Base-by-base conservation (phyloP, 1,140 invertebrate genomes). In the Drosophila asahinai region DNA sequence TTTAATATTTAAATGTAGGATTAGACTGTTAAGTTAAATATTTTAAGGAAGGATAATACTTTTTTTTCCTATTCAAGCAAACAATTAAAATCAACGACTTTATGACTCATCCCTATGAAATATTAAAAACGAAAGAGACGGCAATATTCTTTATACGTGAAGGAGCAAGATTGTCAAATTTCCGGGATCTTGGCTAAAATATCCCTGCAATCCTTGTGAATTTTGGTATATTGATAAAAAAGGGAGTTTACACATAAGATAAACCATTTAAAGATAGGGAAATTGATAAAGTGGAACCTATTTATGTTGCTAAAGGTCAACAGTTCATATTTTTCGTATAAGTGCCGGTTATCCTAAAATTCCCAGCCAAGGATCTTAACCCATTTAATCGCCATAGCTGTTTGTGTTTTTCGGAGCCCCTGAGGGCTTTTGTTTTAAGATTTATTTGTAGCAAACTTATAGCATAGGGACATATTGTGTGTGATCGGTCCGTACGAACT, bases 361-460 rank as follows among this genome's bases (percentile, higher is more conserved):
- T 11, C 33, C 42, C 17, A 17, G 40, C n/a, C 40, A n/a, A n/a
- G 40, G 15, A 42, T 8, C 15, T 22, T 22, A 22, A 22, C 19
- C 19, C 19, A 22, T 22, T 22, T 22, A 22, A 22, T 22, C 19
- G 19, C 19, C 19, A 22, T 22, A 22, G n/a, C 7, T 59, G 12
- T 42, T 8, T 40, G 17, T 40, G 52, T 47, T 60, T 60, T 60
- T 63, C 55, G 59, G n/a, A 22, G 70, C 60, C 58, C 74, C 19
- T 43, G 25, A 40, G 42, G 54, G 45, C 51, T 40, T 57, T 57
- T 27, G 58, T 59, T 66, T 86, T 54, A 61, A 38, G 36, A 47
- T 78, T 63, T 86, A 62, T 67, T 86, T 77, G 55, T 76, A 82
- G 83, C 65, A 86, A 86, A 86, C 82, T 75, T 82, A 65, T 80